These are phyloP conservation scores for Corythoichthys intestinalis DNA, from an alignment of 2,113 vertebrate genomes.

Conservation along the genomic window DNA sequence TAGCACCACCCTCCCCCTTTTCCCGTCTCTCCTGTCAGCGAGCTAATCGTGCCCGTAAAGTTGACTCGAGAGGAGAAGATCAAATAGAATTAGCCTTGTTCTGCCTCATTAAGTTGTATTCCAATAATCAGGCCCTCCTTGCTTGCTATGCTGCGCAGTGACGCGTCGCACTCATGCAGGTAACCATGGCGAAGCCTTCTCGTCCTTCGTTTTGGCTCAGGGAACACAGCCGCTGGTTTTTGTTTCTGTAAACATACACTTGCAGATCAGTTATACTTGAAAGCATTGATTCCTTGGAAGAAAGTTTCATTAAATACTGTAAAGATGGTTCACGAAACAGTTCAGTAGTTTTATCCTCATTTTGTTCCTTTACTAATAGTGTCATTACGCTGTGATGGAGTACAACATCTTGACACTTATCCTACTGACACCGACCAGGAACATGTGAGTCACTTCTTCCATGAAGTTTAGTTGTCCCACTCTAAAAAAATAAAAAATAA, in stretches of 20 bases:
- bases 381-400: too few species aligned
- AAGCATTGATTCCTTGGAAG: neutral
- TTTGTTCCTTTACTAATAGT: neutral
- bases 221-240: slow-evolving; percentile 8
- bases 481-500: too few species aligned
- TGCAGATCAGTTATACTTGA: neutral
- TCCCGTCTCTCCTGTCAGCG: slow-evolving; percentile 20
- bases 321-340: neutral
- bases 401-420: too few species aligned
- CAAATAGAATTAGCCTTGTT: slow-evolving; percentile 62
- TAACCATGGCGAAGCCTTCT: slow-evolving; percentile 41
- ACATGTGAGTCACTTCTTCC: too few species aligned
- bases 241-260: slow-evolving; percentile 3
- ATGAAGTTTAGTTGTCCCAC: too few species aligned
- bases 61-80: slow-evolving; percentile 49
- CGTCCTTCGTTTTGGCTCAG: neutral
- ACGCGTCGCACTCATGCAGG: slow-evolving; percentile 48
- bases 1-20: neutral
- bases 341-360: neutral
- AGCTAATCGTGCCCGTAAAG: slow-evolving; percentile 41
- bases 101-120: slow-evolving; percentile 61
- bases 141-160: slow-evolving; percentile 8
- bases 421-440: too few species aligned
- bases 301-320: neutral
- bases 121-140: slow-evolving; percentile 28